Base-by-base conservation (phyloP, 2,113 vertebrate genomes). In the Nycticryphes semicollaris region DNA sequence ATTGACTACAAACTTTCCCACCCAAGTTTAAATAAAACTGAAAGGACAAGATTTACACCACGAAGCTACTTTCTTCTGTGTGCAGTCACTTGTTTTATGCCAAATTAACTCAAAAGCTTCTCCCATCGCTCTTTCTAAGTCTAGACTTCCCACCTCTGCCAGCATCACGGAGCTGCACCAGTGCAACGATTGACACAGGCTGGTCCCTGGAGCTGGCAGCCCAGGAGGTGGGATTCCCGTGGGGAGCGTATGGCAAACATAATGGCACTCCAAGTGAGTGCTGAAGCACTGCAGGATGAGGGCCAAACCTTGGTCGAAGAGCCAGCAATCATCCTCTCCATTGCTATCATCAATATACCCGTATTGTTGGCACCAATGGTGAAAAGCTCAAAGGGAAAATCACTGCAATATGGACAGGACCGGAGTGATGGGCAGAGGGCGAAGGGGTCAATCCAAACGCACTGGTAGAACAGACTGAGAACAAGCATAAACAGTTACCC, bases 401-500 rank as follows among this genome's bases (percentile, higher is more conserved):
- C 47, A 11, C 33, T 35, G 31, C 39, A 7, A 48, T 10, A 16
- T 0, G 37, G 66, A n/a, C n/a, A 64, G 59, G 64, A 57, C 19
- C 62, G n/a, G 4, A 16, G 56, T 0, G 7, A 80, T 3, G 21
- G 6, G 41, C 64, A 51, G 45, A 86, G 48, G 54, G 73, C 63
- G 85, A 87, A 63, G 0, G 7, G 53, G 37, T 84, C 84, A 41
- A 33, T 56, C 82, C 83, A 76, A 94, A 90, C 0, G 45, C 60
- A 20, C 63, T 30, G 11, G 13, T 15, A 87, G 57, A 64, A 66
- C 57, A 74, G 75, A 74, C 51, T 35, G 89, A 94, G 84, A 96
- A 96, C 91, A 96, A 97, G 70, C 56, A 76, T 53, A 64, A 93
- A 84, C 39, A 94, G 97, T 97, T 95, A 99, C 99, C 99, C 99